Percentiles rank a stretch among this genome's conserved stretches.
Evolutionary conservation across 2,888 invertebrate genomes (phyloP).

Genomic region (Leucania comma): DNA sequence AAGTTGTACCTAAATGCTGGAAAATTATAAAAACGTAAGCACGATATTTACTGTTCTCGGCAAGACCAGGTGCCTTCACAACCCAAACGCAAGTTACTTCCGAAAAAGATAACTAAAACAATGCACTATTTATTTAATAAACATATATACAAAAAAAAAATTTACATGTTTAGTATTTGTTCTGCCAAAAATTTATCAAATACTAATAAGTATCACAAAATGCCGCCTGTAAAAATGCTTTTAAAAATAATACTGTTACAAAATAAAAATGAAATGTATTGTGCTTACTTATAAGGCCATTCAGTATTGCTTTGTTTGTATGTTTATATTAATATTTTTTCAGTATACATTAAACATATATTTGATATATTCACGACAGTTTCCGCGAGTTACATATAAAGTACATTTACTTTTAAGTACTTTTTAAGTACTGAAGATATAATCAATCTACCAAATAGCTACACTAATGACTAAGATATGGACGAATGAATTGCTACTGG

Average conservation of each 20-base stretch:
- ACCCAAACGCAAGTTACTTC: conserved; percentile 50
- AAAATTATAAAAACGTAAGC: conserved; percentile 22
- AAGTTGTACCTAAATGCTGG: conserved; percentile 3
- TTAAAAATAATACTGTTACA: conserved; percentile 81
- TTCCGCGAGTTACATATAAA: conserved; percentile 50
- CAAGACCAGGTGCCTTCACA: conserved; percentile 64
- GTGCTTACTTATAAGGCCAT: conserved; percentile 80
- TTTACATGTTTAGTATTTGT: conserved; percentile 47
- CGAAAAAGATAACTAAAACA: conserved; percentile 38
- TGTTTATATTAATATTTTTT: conserved; percentile 62
- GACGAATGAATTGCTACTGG: conserved; percentile 87
- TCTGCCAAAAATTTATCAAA: conserved; percentile 57
- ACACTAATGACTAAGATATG: conserved; percentile 89
- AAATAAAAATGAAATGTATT: conserved; percentile 74
- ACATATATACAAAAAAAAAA: conserved; percentile 26
- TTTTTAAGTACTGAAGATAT: conserved; percentile 82
- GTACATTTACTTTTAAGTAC: conserved; percentile 77
- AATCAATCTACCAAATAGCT: conserved; percentile 74
- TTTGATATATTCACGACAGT: conserved; percentile 62
- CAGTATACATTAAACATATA: conserved; percentile 55
- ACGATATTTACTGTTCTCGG: conserved; percentile 36
- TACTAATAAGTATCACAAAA: conserved; percentile 75
- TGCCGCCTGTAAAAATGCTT: conserved; percentile 74
- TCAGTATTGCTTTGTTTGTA: conserved; percentile 80
- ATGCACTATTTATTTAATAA: conserved; percentile 38